Evolutionary conservation across 2,888 invertebrate genomes (phyloP).

Genomic region (Sphaeridia pumilis): DNA sequence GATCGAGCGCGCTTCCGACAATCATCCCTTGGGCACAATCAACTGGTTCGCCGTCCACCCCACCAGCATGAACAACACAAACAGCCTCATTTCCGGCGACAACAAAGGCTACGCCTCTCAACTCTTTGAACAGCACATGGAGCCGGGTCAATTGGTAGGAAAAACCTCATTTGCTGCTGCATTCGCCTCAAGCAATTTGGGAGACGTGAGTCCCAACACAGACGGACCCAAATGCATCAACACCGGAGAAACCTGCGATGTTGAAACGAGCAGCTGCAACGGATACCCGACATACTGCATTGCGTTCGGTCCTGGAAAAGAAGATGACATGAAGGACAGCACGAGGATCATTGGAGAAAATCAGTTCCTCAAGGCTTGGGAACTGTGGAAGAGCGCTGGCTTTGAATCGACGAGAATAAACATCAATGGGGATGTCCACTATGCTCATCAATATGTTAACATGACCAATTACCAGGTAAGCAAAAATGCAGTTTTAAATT

Average conservation of each 20-base stretch:
- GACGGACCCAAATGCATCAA: constrained; percentile 64
- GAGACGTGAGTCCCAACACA: constrained; percentile 88
- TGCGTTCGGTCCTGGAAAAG: constrained; percentile 68
- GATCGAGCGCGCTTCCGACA: no score
- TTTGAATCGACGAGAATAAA: constrained; percentile 43
- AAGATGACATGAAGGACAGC: constrained; percentile 72
- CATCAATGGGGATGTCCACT: constrained; percentile 57
- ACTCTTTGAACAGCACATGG: constrained; percentile 64
- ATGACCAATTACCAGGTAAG: constrained; percentile 50
- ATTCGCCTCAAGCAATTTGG: constrained; percentile 81
- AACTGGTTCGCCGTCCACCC: constrained; percentile 93
- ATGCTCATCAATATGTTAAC: constrained; percentile 69
- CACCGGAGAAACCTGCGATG: constrained; percentile 64
- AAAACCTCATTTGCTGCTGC: constrained; percentile 77
- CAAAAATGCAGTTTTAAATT: no score
- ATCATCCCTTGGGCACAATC: constrained; percentile 60
- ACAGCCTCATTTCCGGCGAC: constrained; percentile 72
- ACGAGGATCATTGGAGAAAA: constrained; percentile 74
- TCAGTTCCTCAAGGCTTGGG: constrained; percentile 62
- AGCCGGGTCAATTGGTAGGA: constrained; percentile 50
- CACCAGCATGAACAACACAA: constrained; percentile 92
- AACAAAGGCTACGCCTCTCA: constrained; percentile 84
- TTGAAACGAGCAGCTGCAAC: constrained; percentile 57
- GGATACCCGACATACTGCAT: constrained; percentile 60
- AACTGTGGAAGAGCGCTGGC: constrained; percentile 38